phyloP scores from a whole-genome alignment of 2,113 vertebrate species.

The Jaculus jaculus region DNA sequence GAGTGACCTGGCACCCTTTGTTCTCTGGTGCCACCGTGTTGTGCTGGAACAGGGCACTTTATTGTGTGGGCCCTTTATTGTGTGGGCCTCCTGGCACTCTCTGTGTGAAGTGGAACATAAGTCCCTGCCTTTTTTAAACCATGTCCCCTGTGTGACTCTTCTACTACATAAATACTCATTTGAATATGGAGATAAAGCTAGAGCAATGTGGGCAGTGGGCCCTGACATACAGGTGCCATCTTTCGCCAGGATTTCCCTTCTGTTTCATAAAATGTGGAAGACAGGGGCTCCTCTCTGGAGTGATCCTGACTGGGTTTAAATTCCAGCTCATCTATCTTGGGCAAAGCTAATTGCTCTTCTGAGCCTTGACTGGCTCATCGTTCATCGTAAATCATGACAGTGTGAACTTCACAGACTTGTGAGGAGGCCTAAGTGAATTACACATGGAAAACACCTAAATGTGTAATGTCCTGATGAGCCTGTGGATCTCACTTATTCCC shows the following conservation, averaged over 20 bases:
- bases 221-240: background rate
- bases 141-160: background rate
- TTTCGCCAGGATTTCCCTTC: background rate
- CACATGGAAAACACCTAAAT: too few species aligned
- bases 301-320: background rate
- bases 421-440: background rate
- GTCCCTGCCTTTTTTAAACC: background rate
- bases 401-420: background rate
- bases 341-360: background rate
- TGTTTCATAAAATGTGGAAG: background rate
- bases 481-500: background rate
- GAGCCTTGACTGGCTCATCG: background rate
- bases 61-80: background rate
- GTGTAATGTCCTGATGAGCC: background rate
- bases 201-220: background rate
- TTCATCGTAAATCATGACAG: background rate
- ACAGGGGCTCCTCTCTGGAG: background rate
- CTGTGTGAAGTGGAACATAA: background rate
- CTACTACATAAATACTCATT: background rate
- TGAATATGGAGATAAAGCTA: background rate
- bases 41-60: background rate
- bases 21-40: background rate
- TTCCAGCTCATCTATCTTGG: background rate
- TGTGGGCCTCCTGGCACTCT: background rate
- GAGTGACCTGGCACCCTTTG: accelerated